Evolutionary conservation across 1,140 invertebrate genomes (phyloP).

Genomic region (Wiebesia pumilae): DNA sequence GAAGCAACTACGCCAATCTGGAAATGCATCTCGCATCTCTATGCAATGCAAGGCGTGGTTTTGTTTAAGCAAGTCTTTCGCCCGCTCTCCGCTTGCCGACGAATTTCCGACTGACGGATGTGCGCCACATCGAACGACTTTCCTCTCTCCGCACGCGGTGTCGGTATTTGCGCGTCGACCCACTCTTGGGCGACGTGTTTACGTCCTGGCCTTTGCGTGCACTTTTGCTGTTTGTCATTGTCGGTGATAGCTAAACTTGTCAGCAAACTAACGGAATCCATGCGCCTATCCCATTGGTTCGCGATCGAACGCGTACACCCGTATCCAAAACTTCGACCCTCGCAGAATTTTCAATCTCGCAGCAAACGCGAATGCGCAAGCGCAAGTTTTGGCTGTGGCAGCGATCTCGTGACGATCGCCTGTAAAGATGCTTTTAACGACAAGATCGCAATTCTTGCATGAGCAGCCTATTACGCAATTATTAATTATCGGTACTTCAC

Average conservation of each 20-base stretch:
- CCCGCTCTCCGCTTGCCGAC: not conserved
- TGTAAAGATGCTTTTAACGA: not conserved
- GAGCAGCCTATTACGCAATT: too few species aligned
- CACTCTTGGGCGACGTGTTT: not conserved
- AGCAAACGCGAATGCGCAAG: too few species aligned
- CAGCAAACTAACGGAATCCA: not conserved
- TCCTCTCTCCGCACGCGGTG: not conserved
- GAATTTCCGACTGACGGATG: not conserved
- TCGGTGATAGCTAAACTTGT: not conserved
- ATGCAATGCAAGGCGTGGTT: not conserved
- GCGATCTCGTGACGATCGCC: not conserved
- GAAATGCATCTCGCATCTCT: not conserved
- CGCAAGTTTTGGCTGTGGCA: not conserved
- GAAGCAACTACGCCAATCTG: not conserved
- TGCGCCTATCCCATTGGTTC: not conserved
- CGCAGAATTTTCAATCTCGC: not conserved
- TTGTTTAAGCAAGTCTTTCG: not conserved
- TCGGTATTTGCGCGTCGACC: conserved; percentile 7
- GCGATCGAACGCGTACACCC: not conserved
- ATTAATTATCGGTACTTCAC: too few species aligned
- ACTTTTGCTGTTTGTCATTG: not conserved
- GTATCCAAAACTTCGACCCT: not conserved
- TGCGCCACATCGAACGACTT: not conserved
- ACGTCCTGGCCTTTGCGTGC: not conserved
- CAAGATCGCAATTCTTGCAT: not conserved